A percentile compares a stretch with the other conserved stretches of the same genome.
These are phyloP conservation scores for Rhagium mordax DNA, from an alignment of 2,888 invertebrate genomes.

Conservation along the genomic window DNA sequence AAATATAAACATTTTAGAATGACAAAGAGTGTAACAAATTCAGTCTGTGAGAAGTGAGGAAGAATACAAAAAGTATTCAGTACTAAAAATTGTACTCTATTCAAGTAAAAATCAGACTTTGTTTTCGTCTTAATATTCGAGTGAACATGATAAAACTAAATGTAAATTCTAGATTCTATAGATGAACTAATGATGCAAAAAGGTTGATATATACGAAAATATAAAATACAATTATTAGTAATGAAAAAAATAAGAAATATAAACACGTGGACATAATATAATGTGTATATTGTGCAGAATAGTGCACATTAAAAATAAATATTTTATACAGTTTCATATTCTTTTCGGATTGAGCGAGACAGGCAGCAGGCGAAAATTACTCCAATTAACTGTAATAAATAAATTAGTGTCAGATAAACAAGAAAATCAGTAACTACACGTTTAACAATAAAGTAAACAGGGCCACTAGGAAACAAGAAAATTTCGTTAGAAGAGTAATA, in stretches of 20 bases:
- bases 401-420: not conserved
- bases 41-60: conserved; percentile 57
- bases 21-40: conserved; percentile 53
- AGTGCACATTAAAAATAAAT: conserved; percentile 30
- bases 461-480: no score
- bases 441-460: no score
- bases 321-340: conserved; percentile 82
- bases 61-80: conserved; percentile 32
- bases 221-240: conserved; percentile 43
- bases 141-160: conserved; percentile 11
- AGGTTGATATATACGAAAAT: conserved; percentile 11
- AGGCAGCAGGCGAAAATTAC: conserved; percentile 94
- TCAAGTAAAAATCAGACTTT: conserved; percentile 35
- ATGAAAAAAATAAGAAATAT: conserved; percentile 34
- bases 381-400: conserved; percentile 84
- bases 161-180: not conserved
- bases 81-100: conserved; percentile 46
- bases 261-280: conserved; percentile 42
- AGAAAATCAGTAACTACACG: not conserved
- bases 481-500: no score
- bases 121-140: conserved; percentile 9
- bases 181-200: not conserved
- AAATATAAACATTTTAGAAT: conserved; percentile 42
- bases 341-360: conserved; percentile 92
- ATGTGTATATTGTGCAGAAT: conserved; percentile 39